A percentile compares a stretch with the other conserved stretches of the same genome.
Conservation (phyloP, 2,113 vertebrate genomes). For the Protobothrops flavoviridis region DNA sequence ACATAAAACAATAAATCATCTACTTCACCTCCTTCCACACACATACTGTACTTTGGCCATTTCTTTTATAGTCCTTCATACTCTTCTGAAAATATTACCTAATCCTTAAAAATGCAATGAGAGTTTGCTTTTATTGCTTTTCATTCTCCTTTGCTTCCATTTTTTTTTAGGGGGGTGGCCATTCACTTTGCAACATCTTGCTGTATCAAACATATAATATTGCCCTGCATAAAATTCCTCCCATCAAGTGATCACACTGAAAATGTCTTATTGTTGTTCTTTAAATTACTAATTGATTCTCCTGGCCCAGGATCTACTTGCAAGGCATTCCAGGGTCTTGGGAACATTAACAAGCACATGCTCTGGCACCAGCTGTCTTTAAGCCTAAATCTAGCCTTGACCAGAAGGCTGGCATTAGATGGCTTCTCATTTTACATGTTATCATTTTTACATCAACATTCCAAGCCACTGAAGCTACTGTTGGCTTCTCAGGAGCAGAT, state of each 20-base stretch:
- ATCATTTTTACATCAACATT: constrained; percentile 59
- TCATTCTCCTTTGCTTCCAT: neutral
- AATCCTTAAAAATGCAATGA: neutral
- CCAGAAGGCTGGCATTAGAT: constrained; percentile 52
- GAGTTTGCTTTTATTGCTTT: neutral
- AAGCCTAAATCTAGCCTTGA: constrained; percentile 60
- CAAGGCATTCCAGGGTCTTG: constrained; percentile 51
- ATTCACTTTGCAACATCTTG: constrained; percentile 14
- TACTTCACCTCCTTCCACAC: neutral
- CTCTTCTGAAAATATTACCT: neutral
- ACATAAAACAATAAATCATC: neutral
- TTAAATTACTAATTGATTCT: constrained; percentile 52
- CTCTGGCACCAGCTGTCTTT: constrained; percentile 62
- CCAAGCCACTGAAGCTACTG: constrained; percentile 42
- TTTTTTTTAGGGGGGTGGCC: neutral
- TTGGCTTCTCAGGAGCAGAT: constrained; percentile 25
- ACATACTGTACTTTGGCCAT: neutral
- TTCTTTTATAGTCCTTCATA: neutral
- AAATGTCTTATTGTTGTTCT: constrained; percentile 37
- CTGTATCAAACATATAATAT: neutral
- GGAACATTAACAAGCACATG: constrained; percentile 43
- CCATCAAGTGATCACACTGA: constrained; percentile 3
- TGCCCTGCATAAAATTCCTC: neutral
- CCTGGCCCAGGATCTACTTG: constrained; percentile 46
- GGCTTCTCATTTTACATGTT: constrained; percentile 57